Evolutionary conservation across 2,888 invertebrate genomes (phyloP), one percentile per base, ranked within the genome.

Genomic region (Drosophila eohydei): DNA sequence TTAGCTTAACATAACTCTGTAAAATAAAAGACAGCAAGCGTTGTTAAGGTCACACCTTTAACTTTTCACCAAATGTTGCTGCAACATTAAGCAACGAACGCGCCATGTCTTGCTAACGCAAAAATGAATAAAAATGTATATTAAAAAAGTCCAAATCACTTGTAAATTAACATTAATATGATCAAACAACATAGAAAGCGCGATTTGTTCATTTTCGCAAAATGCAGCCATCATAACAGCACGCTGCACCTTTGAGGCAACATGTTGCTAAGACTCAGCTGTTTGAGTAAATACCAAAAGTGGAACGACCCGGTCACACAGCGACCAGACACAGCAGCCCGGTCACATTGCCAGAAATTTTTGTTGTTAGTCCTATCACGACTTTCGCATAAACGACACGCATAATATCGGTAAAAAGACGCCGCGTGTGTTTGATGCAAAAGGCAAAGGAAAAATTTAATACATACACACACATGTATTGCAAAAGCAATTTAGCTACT

Each of bases 351-450:
- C 51, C 30, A 69, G 64, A 58, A 58, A 70, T 52, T 73, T 50
- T 71, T 80, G 81, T 71, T 78, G 67, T 81, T 76, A 81, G 78
- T 78, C 66, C 71, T 77, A 65, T 77, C 68, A 58, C 78, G 78
- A 78, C 81, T 78, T 78, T 78, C 81, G 78, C 81, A 78, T 71
- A 65, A 81, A 81, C 81, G 81, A 72, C 81, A 78, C 79, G 80
- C 81, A 81, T 70, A 48, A 61, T 64, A 61, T 63, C 78, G 78
- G 81, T 72, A 69, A 51, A 67, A 65, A 80, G 81, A 73, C 80
- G 80, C 80, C 80, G 80, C 80, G 80, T 81, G 80, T 83, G 80
- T 79, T 73, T 78, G 58, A 71, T 78, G 78, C 77, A 81, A 78
- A 78, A 77, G 73, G 60, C 77, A 77, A 67, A 68, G 56, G 65